Percentiles rank a stretch among this genome's conserved stretches.
These are phyloP conservation scores for Drosophila longiperda DNA, from an alignment of 2,888 invertebrate species.

Conservation along the genomic window DNA sequence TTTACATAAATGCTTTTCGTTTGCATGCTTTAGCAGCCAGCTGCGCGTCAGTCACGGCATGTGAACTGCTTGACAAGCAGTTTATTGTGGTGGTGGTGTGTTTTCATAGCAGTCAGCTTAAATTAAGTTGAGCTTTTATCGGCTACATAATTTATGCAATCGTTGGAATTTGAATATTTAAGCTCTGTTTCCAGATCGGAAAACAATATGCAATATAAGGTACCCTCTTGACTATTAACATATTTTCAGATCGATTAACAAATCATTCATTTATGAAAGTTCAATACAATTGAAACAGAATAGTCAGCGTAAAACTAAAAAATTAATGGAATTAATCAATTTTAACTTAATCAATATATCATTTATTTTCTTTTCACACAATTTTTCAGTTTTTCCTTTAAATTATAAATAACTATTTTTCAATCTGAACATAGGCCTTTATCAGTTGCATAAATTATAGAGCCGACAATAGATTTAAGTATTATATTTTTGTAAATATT, in stretches of 20 bases:
- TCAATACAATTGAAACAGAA: no score
- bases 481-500: conserved; percentile 16
- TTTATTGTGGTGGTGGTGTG: conserved; percentile 24
- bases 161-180: background rate
- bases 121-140: conserved; percentile 6
- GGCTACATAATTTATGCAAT: conserved; percentile 25
- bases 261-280: no score
- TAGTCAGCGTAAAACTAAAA: no score
- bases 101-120: conserved; percentile 21
- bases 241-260: no score
- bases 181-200: background rate
- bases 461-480: background rate
- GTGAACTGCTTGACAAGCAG: conserved; percentile 49
- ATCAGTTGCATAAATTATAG: conserved; percentile 15
- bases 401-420: background rate
- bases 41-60: conserved; percentile 2
- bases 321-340: no score
- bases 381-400: background rate
- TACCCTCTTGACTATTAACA: no score
- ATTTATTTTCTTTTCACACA: no score
- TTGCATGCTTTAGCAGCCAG: conserved; percentile 32
- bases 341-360: background rate
- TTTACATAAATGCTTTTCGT: background rate
- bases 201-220: background rate
- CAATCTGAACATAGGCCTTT: background rate